Evolutionary conservation across 1,140 invertebrate genomes (phyloP), one percentile per base, ranked within the genome.

Genomic region (Sweltsa coloradensis): DNA sequence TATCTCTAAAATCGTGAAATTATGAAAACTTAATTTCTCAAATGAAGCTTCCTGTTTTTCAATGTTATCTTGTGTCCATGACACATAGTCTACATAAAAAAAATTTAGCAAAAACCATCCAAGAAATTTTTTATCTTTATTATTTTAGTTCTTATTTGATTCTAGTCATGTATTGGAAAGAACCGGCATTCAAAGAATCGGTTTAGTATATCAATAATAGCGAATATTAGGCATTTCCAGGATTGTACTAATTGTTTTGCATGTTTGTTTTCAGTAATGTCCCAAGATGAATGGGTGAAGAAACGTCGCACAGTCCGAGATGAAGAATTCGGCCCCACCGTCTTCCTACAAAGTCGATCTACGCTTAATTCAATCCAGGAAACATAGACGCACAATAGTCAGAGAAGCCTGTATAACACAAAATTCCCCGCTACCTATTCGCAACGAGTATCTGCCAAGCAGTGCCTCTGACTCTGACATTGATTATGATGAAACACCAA

Each of bases 211-310:
- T n/a, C n/a, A n/a, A n/a, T n/a, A n/a, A n/a, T n/a, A n/a, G n/a
- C n/a, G n/a, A n/a, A n/a, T n/a, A n/a, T n/a, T n/a, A n/a, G n/a
- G n/a, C n/a, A n/a, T n/a, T n/a, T n/a, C n/a, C n/a, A n/a, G 27
- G 27, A n/a, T 43, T 18, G n/a, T 34, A 26, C 34, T 23, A 31
- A 26, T 40, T 40, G 7, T 13, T 24, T 5, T 34, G 29, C 23
- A 7, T 9, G 34, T 50, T 24, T 9, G 36, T 14, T 58, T 59
- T 34, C 47, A 62, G 60, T 59, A 23, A 79, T 86, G 74, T 76
- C 75, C 0, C 85, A 89, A 68, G 78, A 85, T 61, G 78, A 88
- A 65, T 89, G 85, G 80, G 74, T 85, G 9, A 70, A 83, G 46
- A 78, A 83, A 55, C 76, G 84, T 59, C 71, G 84, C 43, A 62